Conservation (phyloP, 2,888 invertebrate genomes). For the Crocallis elinguaria region DNA sequence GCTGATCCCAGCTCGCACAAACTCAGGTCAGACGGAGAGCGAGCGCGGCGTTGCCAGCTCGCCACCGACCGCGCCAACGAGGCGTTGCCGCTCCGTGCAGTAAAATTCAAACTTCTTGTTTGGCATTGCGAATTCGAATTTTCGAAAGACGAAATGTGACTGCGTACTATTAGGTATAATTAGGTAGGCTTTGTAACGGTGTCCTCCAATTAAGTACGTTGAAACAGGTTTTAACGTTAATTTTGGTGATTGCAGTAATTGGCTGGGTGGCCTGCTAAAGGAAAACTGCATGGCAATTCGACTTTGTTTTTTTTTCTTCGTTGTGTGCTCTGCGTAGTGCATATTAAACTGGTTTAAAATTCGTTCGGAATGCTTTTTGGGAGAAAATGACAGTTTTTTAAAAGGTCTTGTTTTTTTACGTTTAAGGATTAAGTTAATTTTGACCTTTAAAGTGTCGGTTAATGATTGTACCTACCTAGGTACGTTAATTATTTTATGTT, state of each 20-base stretch:
- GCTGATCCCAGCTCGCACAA: constrained; percentile 53
- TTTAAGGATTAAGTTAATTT: neutral
- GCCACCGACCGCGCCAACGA: constrained; percentile 36
- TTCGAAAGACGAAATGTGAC: constrained; percentile 35
- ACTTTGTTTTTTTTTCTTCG: constrained; percentile 1
- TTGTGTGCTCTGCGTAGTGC: neutral
- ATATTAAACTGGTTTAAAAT: constrained; percentile 7
- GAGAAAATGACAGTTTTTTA: constrained; percentile 12
- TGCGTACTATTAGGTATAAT: constrained; percentile 9
- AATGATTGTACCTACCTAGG: neutral
- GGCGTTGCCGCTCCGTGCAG: constrained; percentile 55
- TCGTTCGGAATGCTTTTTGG: constrained; percentile 11
- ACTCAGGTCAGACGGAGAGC: constrained; percentile 49
- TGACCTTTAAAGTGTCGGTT: neutral
- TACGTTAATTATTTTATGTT: too few species aligned
- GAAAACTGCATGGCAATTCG: constrained; percentile 12
- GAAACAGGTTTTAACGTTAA: constrained; percentile 37
- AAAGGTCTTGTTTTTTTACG: neutral
- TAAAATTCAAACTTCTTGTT: constrained; percentile 67
- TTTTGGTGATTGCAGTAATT: constrained; percentile 38
- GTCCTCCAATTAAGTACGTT: constrained; percentile 33
- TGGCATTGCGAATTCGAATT: constrained; percentile 64
- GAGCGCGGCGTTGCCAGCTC: constrained; percentile 57
- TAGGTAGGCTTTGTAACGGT: constrained; percentile 37
- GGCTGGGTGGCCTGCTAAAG: constrained; percentile 26